A percentile compares a stretch with the other conserved stretches of the same genome.
phyloP scores from a whole-genome alignment of 2,797 vertebrate genomes.

The Sebastes diploproa region DNA sequence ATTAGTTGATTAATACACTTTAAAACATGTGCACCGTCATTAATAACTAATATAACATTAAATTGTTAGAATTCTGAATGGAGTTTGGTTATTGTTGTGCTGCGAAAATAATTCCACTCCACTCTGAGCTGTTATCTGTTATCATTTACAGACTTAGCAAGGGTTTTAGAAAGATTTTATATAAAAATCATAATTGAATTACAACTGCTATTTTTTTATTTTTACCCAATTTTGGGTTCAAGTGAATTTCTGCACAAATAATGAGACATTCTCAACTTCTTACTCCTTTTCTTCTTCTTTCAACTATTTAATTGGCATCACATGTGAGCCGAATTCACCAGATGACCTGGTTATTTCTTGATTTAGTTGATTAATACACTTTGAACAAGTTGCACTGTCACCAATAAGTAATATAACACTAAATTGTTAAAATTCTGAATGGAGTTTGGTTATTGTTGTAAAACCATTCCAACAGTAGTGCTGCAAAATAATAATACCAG shows the following conservation, averaged over 20 bases:
- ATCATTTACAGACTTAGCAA: neutral
- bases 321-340: neutral
- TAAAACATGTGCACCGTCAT: fast-evolving
- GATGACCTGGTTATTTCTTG: fast-evolving
- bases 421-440: neutral
- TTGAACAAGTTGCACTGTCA: fast-evolving
- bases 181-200: neutral
- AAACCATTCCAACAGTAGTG: too few species aligned
- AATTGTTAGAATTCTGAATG: neutral
- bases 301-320: neutral
- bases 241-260: neutral
- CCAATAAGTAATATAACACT: fast-evolving
- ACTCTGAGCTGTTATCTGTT: neutral
- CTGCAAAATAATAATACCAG: neutral
- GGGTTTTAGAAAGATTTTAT: neutral
- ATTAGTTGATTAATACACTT: fast-evolving
- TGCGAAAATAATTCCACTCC: neutral
- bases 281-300: neutral
- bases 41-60: neutral
- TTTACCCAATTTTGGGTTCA: too few species aligned
- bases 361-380: fast-evolving
- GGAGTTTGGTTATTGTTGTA: neutral
- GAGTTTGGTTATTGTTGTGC: neutral
- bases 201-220: neutral
- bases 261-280: fast-evolving